phyloP scores from a whole-genome alignment of 2,113 vertebrate genomes.

The Mustelus asterias region DNA sequence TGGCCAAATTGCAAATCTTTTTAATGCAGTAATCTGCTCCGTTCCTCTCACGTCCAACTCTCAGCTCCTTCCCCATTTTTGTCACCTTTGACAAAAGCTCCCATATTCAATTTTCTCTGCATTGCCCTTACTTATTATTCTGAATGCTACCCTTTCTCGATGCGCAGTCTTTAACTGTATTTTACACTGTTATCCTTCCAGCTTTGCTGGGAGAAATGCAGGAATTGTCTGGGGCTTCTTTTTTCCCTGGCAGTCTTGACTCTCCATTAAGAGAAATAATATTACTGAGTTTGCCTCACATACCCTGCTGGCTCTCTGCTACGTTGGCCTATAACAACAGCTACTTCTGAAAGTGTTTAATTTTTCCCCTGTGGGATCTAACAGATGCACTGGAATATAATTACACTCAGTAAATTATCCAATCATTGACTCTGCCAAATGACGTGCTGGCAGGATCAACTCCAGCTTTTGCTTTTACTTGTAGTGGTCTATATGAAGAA shows the following conservation, averaged over 20 bases:
- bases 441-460: background rate
- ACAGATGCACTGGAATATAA: background rate
- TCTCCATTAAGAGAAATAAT: background rate
- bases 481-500: background rate
- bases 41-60: background rate
- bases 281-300: background rate
- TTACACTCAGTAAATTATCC: background rate
- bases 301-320: background rate
- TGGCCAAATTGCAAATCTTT: background rate
- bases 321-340: background rate
- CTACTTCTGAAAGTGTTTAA: background rate
- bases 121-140: background rate
- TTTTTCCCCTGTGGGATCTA: background rate
- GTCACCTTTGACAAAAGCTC: background rate
- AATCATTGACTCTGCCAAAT: background rate
- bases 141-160: background rate
- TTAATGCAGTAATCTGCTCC: background rate
- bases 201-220: background rate
- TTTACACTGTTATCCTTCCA: background rate
- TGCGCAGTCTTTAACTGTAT: background rate
- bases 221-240: background rate
- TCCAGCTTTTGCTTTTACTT: background rate
- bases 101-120: background rate
- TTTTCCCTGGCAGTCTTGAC: background rate
- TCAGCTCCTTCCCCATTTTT: background rate